Evolutionary conservation across 2,113 vertebrate species (phyloP).

Genomic region (Chinchilla lanigera): DNA sequence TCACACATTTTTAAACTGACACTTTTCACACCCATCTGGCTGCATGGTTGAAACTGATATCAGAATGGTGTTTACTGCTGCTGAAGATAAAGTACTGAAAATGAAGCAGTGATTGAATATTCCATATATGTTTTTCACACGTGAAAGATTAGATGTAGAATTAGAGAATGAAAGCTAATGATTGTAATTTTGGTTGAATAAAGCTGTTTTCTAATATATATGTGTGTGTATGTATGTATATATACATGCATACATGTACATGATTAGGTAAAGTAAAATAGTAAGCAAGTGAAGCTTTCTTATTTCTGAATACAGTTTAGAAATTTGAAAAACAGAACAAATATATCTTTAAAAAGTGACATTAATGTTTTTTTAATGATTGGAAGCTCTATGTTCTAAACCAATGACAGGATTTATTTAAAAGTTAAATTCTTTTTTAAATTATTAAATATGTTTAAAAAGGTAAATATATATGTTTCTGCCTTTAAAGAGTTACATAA

Average conservation of each 20-base stretch:
- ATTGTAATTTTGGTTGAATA: neutral
- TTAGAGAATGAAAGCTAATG: neutral
- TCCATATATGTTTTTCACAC: neutral
- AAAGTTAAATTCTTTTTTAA: neutral
- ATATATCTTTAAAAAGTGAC: neutral
- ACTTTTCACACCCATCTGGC: neutral
- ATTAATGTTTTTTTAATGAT: slow-evolving; percentile 20
- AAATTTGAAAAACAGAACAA: slow-evolving; percentile 17
- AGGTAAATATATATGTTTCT: neutral
- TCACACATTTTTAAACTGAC: neutral
- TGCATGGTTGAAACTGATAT: neutral
- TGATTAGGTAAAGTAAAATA: neutral
- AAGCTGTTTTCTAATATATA: neutral
- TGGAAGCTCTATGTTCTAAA: neutral
- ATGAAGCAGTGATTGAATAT: neutral
- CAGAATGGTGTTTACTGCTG: neutral
- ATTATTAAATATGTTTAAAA: neutral
- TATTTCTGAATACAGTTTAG: slow-evolving; percentile 9
- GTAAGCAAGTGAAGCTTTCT: neutral
- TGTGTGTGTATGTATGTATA: too few species aligned
- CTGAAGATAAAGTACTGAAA: neutral
- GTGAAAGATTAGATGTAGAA: neutral
- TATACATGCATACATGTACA: too few species aligned
- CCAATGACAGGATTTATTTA: neutral
- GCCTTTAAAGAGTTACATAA: neutral